Conservation (phyloP, 1,140 invertebrate genomes). For the Liolophura sinensis region DNA sequence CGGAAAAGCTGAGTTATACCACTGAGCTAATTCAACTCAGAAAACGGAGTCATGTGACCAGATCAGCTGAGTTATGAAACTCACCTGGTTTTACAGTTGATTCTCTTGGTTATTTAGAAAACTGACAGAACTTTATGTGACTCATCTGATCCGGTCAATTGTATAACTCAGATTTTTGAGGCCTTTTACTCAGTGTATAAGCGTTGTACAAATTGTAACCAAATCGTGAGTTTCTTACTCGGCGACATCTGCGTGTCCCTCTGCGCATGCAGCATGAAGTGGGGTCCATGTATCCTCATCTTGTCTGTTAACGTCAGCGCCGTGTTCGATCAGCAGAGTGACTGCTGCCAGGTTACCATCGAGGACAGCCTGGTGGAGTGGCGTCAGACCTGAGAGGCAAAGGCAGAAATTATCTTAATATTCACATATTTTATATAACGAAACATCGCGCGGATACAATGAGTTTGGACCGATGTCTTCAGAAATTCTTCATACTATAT, state of each 20-base stretch:
- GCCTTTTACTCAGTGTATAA: background rate
- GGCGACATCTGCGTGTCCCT: constrained; percentile 51
- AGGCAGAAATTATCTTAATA: too few species aligned
- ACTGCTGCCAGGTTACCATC: constrained; percentile 52
- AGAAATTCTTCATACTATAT: too few species aligned
- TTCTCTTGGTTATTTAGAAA: too few species aligned
- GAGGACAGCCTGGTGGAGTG: constrained; percentile 53
- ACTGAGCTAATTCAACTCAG: too few species aligned
- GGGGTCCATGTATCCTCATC: constrained; percentile 56
- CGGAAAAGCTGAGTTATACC: too few species aligned
- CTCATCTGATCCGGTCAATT: background rate
- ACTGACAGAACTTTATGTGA: background rate
- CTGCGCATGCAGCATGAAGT: constrained; percentile 55
- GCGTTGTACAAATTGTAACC: too few species aligned
- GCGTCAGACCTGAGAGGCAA: constrained; percentile 46
- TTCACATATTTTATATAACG: too few species aligned
- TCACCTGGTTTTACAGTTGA: too few species aligned
- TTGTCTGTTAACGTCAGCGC: constrained; percentile 54
- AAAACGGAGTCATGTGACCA: too few species aligned
- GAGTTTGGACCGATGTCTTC: too few species aligned
- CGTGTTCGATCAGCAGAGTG: constrained; percentile 45
- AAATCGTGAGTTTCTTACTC: constrained; percentile 27
- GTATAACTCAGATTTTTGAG: background rate
- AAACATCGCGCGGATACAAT: too few species aligned
- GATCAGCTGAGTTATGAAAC: too few species aligned